phyloP scores from a whole-genome alignment of 92 coral and sea anemone genomes.

The Paramuricea clavata region DNA sequence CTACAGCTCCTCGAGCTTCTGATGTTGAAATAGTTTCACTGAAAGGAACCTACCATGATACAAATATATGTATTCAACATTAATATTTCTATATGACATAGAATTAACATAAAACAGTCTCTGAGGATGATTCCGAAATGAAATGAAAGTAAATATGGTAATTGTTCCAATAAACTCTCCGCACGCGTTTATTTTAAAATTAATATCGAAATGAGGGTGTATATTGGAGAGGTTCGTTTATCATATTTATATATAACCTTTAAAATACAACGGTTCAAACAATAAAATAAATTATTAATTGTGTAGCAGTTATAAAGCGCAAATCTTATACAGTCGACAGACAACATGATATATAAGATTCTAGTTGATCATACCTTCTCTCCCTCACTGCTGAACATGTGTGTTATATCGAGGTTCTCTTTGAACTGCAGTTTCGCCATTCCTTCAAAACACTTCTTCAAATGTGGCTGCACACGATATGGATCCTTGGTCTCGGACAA shows the following conservation, averaged over 20 bases:
- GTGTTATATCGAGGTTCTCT: constrained; percentile 86
- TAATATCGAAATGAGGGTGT: not conserved
- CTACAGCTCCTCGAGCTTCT: constrained; percentile 99
- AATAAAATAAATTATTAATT: too few species aligned
- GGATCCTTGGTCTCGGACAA: constrained; percentile 99
- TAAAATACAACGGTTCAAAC: too few species aligned
- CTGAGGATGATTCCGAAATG: too few species aligned
- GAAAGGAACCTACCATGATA: constrained; percentile 81
- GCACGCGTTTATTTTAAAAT: too few species aligned
- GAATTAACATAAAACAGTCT: too few species aligned
- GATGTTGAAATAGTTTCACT: constrained; percentile 95
- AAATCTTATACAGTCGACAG: too few species aligned
- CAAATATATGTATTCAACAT: not conserved
- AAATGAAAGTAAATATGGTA: too few species aligned
- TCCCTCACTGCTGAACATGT: constrained; percentile 98
- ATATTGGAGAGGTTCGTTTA: not conserved
- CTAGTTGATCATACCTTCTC: constrained; percentile 90
- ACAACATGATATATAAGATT: too few species aligned
- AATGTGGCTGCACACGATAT: constrained; percentile 99
- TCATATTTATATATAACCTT: too few species aligned
- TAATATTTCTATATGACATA: too few species aligned
- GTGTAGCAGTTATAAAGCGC: too few species aligned
- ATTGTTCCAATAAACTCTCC: not conserved
- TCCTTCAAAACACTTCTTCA: constrained; percentile 99
- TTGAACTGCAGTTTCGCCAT: constrained; percentile 97